These are phyloP conservation scores for Phthorimaea operculella DNA, from an alignment of 1,140 invertebrate genomes.

Conservation along the genomic window DNA sequence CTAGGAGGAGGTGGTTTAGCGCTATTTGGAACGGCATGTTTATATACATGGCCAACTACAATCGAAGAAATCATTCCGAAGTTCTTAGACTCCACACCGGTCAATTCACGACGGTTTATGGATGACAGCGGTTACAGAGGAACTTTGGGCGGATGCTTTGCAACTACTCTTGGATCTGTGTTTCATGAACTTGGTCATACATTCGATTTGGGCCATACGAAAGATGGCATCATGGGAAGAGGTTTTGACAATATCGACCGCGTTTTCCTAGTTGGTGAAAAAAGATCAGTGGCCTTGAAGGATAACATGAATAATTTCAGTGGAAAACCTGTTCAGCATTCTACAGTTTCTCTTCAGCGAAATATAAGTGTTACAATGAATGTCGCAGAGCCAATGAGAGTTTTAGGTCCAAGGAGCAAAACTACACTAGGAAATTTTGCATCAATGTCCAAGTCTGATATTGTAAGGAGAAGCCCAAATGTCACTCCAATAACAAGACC, in stretches of 20 bases:
- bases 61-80: conserved; percentile 75
- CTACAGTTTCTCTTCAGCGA: conserved; percentile 57
- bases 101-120: conserved; percentile 80
- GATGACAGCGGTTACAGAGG: conserved; percentile 90
- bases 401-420: conserved; percentile 65
- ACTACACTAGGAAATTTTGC: conserved; percentile 65
- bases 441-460: conserved; percentile 61
- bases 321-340: conserved; percentile 59
- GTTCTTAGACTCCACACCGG: conserved; percentile 67
- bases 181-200: conserved; percentile 95
- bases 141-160: conserved; percentile 88
- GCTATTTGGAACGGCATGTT: conserved; percentile 88
- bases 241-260: conserved; percentile 91
- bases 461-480: conserved; percentile 63
- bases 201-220: conserved; percentile 92
- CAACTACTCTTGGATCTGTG: conserved; percentile 92
- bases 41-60: conserved; percentile 88
- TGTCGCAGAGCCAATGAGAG: conserved; percentile 58
- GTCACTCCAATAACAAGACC: conserved; percentile 64
- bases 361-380: conserved; percentile 67
- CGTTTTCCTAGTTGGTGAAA: conserved; percentile 74
- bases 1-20: conserved; percentile 91
- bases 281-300: conserved; percentile 51
- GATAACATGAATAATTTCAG: conserved; percentile 63
- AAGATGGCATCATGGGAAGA: conserved; percentile 92